Evolutionary conservation across 1,140 invertebrate species (phyloP), one percentile per base, ranked within the genome.

Genomic region (Spodoptera litura): DNA sequence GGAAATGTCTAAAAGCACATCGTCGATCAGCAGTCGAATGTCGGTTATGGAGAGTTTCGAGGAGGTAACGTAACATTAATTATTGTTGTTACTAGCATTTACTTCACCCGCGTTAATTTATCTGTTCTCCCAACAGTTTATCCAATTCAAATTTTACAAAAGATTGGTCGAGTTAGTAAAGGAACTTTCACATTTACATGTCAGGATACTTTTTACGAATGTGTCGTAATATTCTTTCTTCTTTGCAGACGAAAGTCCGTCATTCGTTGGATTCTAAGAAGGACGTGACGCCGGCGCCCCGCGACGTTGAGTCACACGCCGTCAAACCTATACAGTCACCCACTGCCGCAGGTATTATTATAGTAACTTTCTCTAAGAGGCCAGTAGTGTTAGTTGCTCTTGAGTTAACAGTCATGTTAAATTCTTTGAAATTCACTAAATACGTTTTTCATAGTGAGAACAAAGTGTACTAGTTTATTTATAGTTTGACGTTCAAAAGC

Each of bases 1-100:
- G 88, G 94, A 95, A 86, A 95, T 95, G 93, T 95, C 94, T 0
- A 94, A 94, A 75, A 95, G 94, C 79, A 95, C 94, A n/a, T 94
- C 92, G 4, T 92, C 94, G 0, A 92, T 95, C n/a, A 94, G 91
- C 76, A 94, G 88, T 75, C 90, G 92, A 80, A 91, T 94, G 85
- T 91, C 93, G 0, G 88, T 95, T 13, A 77, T 94, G 13, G 93
- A 94, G 76, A 94, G 85, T 79, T 87, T 91, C 82, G 88, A 93
- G 84, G 88, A 92, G 88, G 86, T 91, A 71, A 71, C 4, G 27
- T 10, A 38, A 66, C 25, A 11, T 11, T 6, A 55, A 15, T 31
- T 35, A 25, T 20, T 20, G 20, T 20, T 20, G 20, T 20, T 20
- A 20, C 20, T 20, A 20, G 20, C 20, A n/a, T 20, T 20, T 20